phyloP scores from a whole-genome alignment of 2,113 vertebrate species.

The Blennius ocellaris region DNA sequence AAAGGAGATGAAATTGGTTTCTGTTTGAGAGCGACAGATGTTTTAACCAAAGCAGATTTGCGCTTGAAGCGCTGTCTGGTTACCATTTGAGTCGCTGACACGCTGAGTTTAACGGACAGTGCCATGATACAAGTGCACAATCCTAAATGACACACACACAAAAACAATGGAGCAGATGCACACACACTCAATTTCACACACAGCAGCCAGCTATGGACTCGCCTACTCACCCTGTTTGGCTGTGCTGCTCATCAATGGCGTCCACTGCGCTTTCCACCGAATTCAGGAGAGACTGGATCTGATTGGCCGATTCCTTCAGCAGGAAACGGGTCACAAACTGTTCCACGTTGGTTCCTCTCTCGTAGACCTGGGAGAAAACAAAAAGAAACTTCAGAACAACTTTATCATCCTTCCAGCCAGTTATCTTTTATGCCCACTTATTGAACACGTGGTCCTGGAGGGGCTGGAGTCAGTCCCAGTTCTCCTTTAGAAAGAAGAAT shows the following conservation, averaged over 20 bases:
- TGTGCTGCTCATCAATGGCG: constrained; percentile 95
- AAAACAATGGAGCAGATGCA: background rate
- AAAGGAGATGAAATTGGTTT: constrained; percentile 12
- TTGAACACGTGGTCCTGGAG: too few relatives aligned
- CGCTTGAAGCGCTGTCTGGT: constrained; percentile 41
- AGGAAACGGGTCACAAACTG: constrained; percentile 98
- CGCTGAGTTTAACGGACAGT: constrained; percentile 47
- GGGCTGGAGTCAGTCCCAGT: too few relatives aligned
- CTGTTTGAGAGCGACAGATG: constrained; percentile 20
- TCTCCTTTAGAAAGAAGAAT: too few relatives aligned
- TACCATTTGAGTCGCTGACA: constrained; percentile 49
- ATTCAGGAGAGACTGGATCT: constrained; percentile 95
- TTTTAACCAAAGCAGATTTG: constrained; percentile 42
- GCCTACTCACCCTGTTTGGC: constrained; percentile 86
- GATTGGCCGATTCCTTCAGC: constrained; percentile 95
- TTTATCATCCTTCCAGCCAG: too few relatives aligned
- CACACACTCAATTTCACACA: constrained; percentile 21
- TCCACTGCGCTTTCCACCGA: constrained; percentile 97
- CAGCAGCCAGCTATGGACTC: background rate
- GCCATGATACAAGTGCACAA: constrained; percentile 9
- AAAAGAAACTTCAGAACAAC: too few relatives aligned
- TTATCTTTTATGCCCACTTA: too few relatives aligned
- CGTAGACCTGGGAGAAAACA: constrained; percentile 87
- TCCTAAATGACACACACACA: background rate
- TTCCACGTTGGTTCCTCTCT: constrained; percentile 93